These are phyloP conservation scores for Galerucella pusilla DNA, from an alignment of 2,888 invertebrate genomes.

Conservation along the genomic window DNA sequence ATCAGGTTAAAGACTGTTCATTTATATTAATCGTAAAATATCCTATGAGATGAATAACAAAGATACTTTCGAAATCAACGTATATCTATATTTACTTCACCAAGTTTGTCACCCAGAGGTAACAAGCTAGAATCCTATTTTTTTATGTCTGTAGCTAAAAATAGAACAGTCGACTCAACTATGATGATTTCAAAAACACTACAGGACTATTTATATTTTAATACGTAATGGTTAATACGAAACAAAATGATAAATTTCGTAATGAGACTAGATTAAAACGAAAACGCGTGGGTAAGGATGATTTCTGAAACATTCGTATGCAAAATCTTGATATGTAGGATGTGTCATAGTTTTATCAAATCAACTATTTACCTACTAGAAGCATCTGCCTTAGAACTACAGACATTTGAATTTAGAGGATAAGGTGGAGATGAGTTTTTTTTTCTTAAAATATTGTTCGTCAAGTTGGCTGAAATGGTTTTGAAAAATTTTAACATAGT, in stretches of 20 bases:
- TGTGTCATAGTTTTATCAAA: too few relatives aligned
- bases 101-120: slow-evolving; percentile 17
- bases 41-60: too few relatives aligned
- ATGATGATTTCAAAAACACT: slow-evolving; percentile 25
- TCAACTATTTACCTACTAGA: too few relatives aligned
- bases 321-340: too few relatives aligned
- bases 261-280: not conserved
- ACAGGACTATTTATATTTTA: slow-evolving; percentile 16
- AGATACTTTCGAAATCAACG: not conserved
- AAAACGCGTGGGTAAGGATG: slow-evolving; percentile 1
- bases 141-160: slow-evolving; percentile 12
- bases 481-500: too few relatives aligned
- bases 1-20: too few relatives aligned
- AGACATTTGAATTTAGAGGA: too few relatives aligned
- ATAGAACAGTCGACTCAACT: slow-evolving; percentile 12
- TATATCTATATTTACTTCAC: slow-evolving; percentile 3
- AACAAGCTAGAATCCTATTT: slow-evolving; percentile 14
- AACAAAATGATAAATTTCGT: slow-evolving; percentile 11
- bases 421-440: too few relatives aligned
- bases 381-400: too few relatives aligned
- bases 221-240: slow-evolving; percentile 23
- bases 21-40: too few relatives aligned
- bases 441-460: too few relatives aligned
- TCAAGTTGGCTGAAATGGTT: too few relatives aligned
- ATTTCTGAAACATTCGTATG: not conserved